phyloP scores from a whole-genome alignment of 2,888 invertebrate species.

The Nymphalis polychloros region DNA sequence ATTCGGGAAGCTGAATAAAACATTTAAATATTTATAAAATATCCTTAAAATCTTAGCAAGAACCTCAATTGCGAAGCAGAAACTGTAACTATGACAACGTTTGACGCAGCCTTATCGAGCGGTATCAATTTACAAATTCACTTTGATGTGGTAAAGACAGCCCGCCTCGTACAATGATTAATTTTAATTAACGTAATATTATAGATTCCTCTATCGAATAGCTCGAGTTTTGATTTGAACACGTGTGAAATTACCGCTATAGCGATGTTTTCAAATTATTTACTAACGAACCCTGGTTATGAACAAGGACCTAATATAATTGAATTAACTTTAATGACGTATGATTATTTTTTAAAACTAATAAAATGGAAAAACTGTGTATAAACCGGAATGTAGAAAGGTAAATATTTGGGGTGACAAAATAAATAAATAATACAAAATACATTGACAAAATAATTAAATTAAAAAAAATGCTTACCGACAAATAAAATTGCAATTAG shows the following conservation, averaged over 20 bases:
- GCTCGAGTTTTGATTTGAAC: constrained; percentile 33
- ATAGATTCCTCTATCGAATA: constrained; percentile 29
- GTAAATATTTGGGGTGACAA: no score
- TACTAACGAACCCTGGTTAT: no score
- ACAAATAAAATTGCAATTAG: no score
- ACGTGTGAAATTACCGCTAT: neutral
- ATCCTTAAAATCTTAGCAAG: neutral
- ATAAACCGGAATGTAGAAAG: no score
- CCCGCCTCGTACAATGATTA: constrained; percentile 39
- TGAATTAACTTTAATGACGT: neutral
- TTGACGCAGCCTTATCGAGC: constrained; percentile 34
- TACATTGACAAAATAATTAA: no score
- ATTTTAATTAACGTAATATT: constrained; percentile 43
- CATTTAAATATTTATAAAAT: no score
- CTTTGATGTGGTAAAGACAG: constrained; percentile 44
- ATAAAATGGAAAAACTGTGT: no score
- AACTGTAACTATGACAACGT: constrained; percentile 34
- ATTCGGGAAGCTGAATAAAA: neutral
- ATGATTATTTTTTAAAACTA: no score
- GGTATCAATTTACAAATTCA: constrained; percentile 41
- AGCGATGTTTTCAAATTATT: no score
- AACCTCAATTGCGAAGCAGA: constrained; percentile 12
- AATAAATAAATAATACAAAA: no score
- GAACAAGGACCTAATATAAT: neutral
- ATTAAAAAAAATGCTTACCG: no score